Evolutionary conservation across 2,113 vertebrate species (phyloP), one percentile per base, ranked within the genome.

Genomic region (Carassius carassius): DNA sequence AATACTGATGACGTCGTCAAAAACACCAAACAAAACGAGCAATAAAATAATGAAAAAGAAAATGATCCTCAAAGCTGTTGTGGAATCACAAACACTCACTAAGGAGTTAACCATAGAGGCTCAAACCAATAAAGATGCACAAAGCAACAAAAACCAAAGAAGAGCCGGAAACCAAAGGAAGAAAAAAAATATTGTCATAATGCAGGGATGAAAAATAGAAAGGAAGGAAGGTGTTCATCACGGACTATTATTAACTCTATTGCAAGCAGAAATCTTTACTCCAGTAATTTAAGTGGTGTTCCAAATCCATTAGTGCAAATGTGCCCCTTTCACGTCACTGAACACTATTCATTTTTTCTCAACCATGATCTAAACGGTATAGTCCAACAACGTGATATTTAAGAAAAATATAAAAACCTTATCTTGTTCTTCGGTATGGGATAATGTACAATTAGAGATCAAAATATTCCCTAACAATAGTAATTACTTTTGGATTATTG

Each of bases 241-340:
- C 11, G 4, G 8, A 25, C 77, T 63, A 79, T 79, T 44, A 62
- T 78, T 44, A 62, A 44, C 35, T 44, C 11, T 44, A 25, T 6
- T 10, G 14, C 7, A 44, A 25, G 56, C 58, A 79, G 21, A 79
- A 63, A 63, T 62, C 35, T 63, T 63, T 79, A 25, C 13, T 79
- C 13, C 35, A 11, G 35, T 44, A n/a, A 63, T 79, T n/a, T 79
- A 79, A 79, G 32, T 78, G 56, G 32, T 11, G 58, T 79, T 63
- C 21, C 77, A 63, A 37, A 79, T 44, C 56, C 77, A 79, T 79
- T 78, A 79, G 77, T 60, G 51, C 35, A 63, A 25, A 79, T 78
- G 56, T 78, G 35, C 12, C 12, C 54, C 54, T 79, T 79, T 13
- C n/a, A 79, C 23, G 12, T 44, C 56, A 62, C 37, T 25, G n/a